Evolutionary conservation across 2,888 invertebrate genomes (phyloP), one percentile per base, ranked within the genome.

Genomic region (Synanthedon tipuliformis): DNA sequence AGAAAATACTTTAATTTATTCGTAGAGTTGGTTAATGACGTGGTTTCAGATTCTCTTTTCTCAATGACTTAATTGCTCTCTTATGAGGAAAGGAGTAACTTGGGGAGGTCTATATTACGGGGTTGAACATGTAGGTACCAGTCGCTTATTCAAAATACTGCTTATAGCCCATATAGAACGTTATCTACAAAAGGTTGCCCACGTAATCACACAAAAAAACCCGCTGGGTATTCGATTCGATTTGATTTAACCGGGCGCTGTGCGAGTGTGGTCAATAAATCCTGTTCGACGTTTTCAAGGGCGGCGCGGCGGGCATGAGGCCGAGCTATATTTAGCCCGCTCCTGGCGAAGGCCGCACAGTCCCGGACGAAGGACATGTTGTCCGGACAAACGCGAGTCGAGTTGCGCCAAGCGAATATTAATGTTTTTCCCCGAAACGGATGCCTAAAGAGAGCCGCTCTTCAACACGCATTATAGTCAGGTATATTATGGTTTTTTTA

Each of bases 261-360:
- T 53, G 64, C 59, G 61, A 58, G 57, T 56, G 67, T 66, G 67
- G 65, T 60, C 73, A 66, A 81, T 82, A 81, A 81, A 83, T 84
- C 83, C 81, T 76, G 82, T 82, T 81, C 77, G 75, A 74, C 68
- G 78, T 71, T 63, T 72, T 77, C 82, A 84, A 84, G 84, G 82
- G 81, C 81, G 76, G 40, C 13, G 27, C 34, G n/a, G 52, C 27
- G 40, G 40, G 45, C 45, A 12, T 34, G 10, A 34, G 34, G 34
- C 66, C 59, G 56, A 56, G 73, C 75, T 86, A 86, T 83, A 81
- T 81, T 76, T 85, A 86, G 83, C 73, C 54, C 67, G 67, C 66
- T 66, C 72, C 70, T 69, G 59, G 65, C 74, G 78, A 81, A 79
- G 80, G 81, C 75, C 80, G 67, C 61, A 59, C 58, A 67, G 67